Evolutionary conservation across 64 coral and sea anemone species (phyloP), one percentile per base, ranked within the genome.

Genomic region (Porites australiensis): DNA sequence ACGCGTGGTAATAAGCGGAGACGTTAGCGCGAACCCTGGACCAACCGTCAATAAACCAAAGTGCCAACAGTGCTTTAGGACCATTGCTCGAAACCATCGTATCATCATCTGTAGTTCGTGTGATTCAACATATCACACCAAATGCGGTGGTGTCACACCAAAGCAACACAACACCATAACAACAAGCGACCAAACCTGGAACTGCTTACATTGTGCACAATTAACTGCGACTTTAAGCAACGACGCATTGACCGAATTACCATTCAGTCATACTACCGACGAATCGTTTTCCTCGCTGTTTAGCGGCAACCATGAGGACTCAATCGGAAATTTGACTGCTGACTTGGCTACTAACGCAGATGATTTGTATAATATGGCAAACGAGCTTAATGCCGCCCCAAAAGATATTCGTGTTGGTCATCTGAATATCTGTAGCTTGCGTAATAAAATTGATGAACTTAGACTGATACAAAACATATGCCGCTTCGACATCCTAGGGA

Each of bases 351-450:
- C 76, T 79, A 55, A 55, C 76, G 76, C 16, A 16, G 76, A 79
- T 79, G 50, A 79, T 79, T 79, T 79, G 76, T 79, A 58, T 23
- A 21, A 58, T 57, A 79, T 79, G 76, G 52, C 51, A n/a, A 79
- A 79, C 76, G 76, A 79, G 76, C 52, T 78, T 0, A 55, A 54
- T 21, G 13, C 75, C 18, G 48, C 77, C 77, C 8, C 77, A 60
- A 61, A 80, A 60, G 53, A 80, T 37, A 27, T 37, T 60, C 53
- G 54, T 60, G 54, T 80, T 80, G 77, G 77, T 37, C 53, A 62
- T 60, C 62, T 82, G 51, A 91, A 91, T n/a, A 70, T 91, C 11
- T 82, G 77, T 47, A 91, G 77, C 37, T 13, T 90, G 27, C 44
- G 88, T 53, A 90, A 81, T 18, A 81, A 90, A 27, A 90, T 70